Base-by-base conservation (phyloP, 2,888 invertebrate genomes). In the Drosophila kanekoi region DNA sequence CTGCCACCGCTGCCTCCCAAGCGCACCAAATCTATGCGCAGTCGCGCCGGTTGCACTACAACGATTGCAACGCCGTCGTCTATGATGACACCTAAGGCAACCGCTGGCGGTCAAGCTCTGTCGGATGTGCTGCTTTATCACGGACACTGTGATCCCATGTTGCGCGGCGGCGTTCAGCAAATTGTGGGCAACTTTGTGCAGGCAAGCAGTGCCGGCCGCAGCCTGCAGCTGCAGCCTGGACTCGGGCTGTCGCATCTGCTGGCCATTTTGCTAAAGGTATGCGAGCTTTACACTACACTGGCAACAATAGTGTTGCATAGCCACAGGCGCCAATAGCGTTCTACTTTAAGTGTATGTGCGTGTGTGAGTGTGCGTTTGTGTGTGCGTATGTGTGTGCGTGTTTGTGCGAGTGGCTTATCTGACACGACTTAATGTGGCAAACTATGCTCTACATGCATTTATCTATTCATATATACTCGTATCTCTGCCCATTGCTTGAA, bases 131-230 rank as follows among this genome's bases (percentile, higher is more conserved):
- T 93, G 68, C 83, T 91, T 57, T 93, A 89, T 73, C 87, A 91
- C 71, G 87, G 87, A 49, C 93, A 93, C 77, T 75, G 87, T 43
- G 93, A 93, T 90, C 93, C 93, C 20, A 91, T 92, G 62, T 72
- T 93, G 68, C 90, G 93, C 35, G 92, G 91, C 32, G 92, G 92
- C 52, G 90, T 92, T 18, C 92, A 91, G 75, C 90, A 86, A 75
- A 90, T 93, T 67, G 89, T 92, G 76, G 92, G 92, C 48, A 91
- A 91, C 80, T 92, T 91, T 77, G 76, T 92, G 37, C 89, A 90
- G 69, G 80, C 91, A 33, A 75, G 81, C 35, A 69, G 68, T 20
- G 85, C 81, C 48, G 85, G 87, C 16, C 66, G 81, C 47, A 58
- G 59, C 43, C 20, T 78, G 48, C 74, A 81, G 53, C 70, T 91